phyloP scores from a whole-genome alignment of 2,113 vertebrate genomes.

The Mustela lutreola region DNA sequence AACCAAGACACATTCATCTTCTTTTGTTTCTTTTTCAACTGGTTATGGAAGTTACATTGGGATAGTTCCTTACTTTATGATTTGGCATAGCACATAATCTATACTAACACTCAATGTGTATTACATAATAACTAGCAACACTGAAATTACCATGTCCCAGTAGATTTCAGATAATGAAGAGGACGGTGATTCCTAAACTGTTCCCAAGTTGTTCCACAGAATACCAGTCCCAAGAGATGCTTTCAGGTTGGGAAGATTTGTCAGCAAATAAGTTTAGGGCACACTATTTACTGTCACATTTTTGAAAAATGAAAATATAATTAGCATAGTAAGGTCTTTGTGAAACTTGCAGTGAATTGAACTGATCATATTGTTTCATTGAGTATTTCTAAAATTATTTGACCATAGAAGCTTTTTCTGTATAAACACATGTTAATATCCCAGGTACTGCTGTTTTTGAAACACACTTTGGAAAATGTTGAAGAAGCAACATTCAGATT shows the following conservation, averaged over 20 bases:
- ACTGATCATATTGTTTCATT: not conserved
- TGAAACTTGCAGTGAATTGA: not conserved
- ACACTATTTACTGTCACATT: not conserved
- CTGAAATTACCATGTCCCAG: not conserved
- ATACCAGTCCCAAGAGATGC: not conserved
- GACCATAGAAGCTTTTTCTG: not conserved
- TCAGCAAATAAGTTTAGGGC: not conserved
- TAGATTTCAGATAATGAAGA: constrained; percentile 42
- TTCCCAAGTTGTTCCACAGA: not conserved
- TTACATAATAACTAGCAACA: not conserved
- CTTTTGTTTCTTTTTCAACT: not conserved
- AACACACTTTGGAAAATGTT: constrained; percentile 47
- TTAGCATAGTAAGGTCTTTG: not conserved
- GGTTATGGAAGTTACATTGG: constrained; percentile 12
- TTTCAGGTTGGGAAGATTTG: not conserved
- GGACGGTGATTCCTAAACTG: not conserved
- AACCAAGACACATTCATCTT: not conserved
- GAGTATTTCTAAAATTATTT: constrained; percentile 37
- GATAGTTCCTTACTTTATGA: constrained; percentile 28
- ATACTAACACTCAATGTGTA: not conserved
- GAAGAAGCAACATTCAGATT: not conserved
- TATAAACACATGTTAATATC: not conserved
- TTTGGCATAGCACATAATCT: constrained; percentile 3
- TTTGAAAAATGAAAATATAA: constrained; percentile 26
- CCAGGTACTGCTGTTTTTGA: not conserved